Evolutionary conservation across 2,797 vertebrate genomes (phyloP), one percentile per base, ranked within the genome.

Genomic region (Pseudocheirus occidentalis): DNA sequence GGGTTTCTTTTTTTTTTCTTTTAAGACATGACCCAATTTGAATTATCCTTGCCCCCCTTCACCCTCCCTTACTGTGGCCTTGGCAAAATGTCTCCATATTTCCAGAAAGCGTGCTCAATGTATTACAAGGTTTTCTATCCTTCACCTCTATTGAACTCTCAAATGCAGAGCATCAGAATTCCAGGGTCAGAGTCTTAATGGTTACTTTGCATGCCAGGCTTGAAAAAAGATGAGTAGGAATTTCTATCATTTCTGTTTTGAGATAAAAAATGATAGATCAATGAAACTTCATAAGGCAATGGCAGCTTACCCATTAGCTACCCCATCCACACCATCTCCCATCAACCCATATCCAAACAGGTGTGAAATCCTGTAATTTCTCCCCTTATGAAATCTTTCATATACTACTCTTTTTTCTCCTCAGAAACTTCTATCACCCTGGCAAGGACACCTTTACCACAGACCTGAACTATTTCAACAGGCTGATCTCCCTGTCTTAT

Each of bases 31-130:
- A 95, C 90, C 94, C 91, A 50, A 81, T 62, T 21, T 90, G 58
- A 93, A 95, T 92, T 46, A 55, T 96, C 95, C 58, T 90, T n/a
- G 52, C 55, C 92, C 94, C 95, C 94, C 91, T 46, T 94, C 57
- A 1, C 31, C n/a, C 73, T 54, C n/a, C 94, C 54, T 56, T 34
- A 4, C 5, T 92, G 55, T 34, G n/a, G 34, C 57, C 58, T 94
- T 95, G 58, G 31, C 56, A 95, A 96, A 92, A 50, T 81, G 50
- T 40, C 89, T 92, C 66, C 90, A 54, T 14, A 96, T 91, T 94
- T 81, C 89, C 91, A 66, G 54, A 87, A 87, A 50, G 21, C n/a
- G 73, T 87, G 73, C 73, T 87, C 73, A 28, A 50, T 87, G 40
- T 24, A 50, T 87, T 87, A 87, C 40, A 87, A 81, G 18, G 66